Evolutionary conservation across 2,888 invertebrate genomes (phyloP).

Genomic region (Choristoneura rosaceana): DNA sequence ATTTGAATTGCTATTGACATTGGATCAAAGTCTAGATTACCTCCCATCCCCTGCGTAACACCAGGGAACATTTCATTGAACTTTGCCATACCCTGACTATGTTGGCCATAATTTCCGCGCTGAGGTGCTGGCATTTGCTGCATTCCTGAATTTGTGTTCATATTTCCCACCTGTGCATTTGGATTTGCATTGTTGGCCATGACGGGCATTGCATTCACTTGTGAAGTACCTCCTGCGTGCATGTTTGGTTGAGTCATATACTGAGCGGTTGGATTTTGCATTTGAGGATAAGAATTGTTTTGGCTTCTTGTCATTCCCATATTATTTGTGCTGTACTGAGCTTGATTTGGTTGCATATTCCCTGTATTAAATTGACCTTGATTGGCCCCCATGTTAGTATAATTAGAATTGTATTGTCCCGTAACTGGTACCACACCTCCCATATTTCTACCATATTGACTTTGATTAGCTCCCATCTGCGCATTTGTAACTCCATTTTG

Average conservation of each 20-base stretch:
- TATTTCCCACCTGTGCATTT: conserved; percentile 22
- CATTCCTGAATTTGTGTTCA: conserved; percentile 8
- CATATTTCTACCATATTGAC: background rate
- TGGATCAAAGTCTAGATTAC: conserved; percentile 75
- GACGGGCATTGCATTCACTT: conserved; percentile 40
- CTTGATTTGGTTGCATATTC: conserved; percentile 42
- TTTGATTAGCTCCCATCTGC: conserved; percentile 14
- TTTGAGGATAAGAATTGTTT: conserved; percentile 43
- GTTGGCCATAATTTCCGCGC: conserved; percentile 56
- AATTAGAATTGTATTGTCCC: background rate
- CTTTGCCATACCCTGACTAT: conserved; percentile 66
- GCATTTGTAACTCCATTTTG: conserved; percentile 11
- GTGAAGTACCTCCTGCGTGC: conserved; percentile 41
- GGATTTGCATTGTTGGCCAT: conserved; percentile 46
- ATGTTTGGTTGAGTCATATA: conserved; percentile 52
- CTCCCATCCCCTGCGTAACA: conserved; percentile 61
- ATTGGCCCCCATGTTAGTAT: background rate
- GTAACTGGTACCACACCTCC: background rate
- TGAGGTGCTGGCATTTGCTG: conserved; percentile 50
- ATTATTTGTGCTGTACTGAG: background rate
- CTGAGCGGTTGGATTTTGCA: conserved; percentile 49
- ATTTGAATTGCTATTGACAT: conserved; percentile 80
- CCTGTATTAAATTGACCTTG: conserved; percentile 39
- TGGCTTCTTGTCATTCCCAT: conserved; percentile 43
- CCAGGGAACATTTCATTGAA: conserved; percentile 80